Evolutionary conservation across 2,797 vertebrate genomes (phyloP), one percentile per base, ranked within the genome.

Genomic region (Tachyglossus aculeatus): DNA sequence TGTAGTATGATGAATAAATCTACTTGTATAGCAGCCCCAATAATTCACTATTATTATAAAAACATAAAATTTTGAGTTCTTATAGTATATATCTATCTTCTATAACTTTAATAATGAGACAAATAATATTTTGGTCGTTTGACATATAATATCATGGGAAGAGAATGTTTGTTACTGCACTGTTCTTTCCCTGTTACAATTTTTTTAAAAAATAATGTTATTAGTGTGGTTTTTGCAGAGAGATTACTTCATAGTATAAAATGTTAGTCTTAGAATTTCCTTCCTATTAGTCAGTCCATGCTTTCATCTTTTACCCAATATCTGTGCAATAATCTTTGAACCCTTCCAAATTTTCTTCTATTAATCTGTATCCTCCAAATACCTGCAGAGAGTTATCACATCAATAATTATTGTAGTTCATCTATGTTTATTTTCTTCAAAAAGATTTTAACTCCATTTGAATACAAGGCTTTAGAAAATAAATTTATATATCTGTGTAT

Each of bases 1-100:
- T 38, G 48, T 70, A 70, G 55, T 0, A 1, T 25, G 67, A 54
- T 31, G 55, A n/a, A 48, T 54, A 66, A 40, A 25, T 15, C 27
- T n/a, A n/a, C n/a, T n/a, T 7, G 1, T 19, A 44, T 0, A n/a
- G n/a, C n/a, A n/a, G n/a, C n/a, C n/a, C n/a, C n/a, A n/a, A n/a
- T n/a, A n/a, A n/a, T n/a, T n/a, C n/a, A n/a, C n/a, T n/a, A 5
- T 45, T 45, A 68, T 5, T 53, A 60, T 36, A 24, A 78, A 71
- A 58, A 34, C 0, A 14, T 54, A 29, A 45, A 0, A 21, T 9
- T 37, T 7, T 19, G 33, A n/a, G 44, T 18, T n/a, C n/a, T n/a
- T n/a, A n/a, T n/a, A n/a, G n/a, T n/a, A n/a, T n/a, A n/a, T n/a
- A n/a, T n/a, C n/a, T n/a, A n/a, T n/a, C n/a, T n/a, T n/a, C n/a